Percentiles rank a stretch among this genome's conserved stretches.
phyloP scores from a whole-genome alignment of 2,888 invertebrate genomes.

The Pterostichus madidus region DNA sequence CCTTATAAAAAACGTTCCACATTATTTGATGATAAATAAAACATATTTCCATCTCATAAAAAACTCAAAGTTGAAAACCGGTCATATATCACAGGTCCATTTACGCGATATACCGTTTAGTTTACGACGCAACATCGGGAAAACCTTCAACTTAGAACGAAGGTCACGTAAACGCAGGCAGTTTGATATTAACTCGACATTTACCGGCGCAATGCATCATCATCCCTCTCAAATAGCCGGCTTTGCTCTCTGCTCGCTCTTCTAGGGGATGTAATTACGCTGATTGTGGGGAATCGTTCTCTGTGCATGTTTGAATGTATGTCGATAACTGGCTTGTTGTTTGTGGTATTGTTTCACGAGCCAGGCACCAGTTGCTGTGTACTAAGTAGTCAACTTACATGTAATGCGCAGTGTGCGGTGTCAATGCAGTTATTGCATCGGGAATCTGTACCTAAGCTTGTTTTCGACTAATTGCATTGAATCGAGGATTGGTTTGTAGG shows the following conservation, averaged over 20 bases:
- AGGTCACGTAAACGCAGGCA: constrained; percentile 29
- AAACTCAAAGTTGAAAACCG: background rate
- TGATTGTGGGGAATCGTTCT: background rate
- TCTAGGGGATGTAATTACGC: background rate
- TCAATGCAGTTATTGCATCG: constrained; percentile 1
- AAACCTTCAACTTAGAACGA: constrained; percentile 20
- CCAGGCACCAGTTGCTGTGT: background rate
- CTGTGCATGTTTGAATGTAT: background rate
- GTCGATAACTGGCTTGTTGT: constrained; percentile 28
- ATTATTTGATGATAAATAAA: constrained; percentile 23
- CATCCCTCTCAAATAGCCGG: no score
- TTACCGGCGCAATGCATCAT: no score
- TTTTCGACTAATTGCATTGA: constrained; percentile 12
- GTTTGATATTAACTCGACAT: constrained; percentile 4
- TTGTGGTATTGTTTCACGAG: background rate
- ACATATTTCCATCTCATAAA: constrained; percentile 21
- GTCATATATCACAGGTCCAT: constrained; percentile 2
- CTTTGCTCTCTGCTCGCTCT: no score
- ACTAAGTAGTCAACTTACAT: background rate
- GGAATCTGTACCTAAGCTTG: background rate
- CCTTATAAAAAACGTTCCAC: background rate
- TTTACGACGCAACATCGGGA: background rate
- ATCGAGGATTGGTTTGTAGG: background rate
- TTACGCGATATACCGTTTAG: constrained; percentile 3
- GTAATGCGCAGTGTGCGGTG: background rate